Base-by-base conservation (phyloP, 2,888 invertebrate genomes). In the Andricus quercusramuli region DNA sequence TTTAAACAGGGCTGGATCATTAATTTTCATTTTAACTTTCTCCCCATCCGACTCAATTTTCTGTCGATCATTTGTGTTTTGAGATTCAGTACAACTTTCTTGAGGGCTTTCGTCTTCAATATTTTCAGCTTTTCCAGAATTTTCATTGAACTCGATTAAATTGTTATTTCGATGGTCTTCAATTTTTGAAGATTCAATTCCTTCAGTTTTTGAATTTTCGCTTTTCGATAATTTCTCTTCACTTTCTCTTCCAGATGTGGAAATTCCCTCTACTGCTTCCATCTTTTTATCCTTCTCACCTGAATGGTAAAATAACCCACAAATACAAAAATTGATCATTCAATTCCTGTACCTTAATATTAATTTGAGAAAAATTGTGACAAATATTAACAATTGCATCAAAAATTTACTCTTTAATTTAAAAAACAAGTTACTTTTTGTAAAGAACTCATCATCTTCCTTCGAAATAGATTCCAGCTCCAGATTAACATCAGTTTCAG, bases 401-500 rank as follows among this genome's bases (percentile, higher is more conserved):
- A 0, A 59, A 8, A n/a, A 47, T 47, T 17, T 17, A 17, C 47
- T 47, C 1, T 47, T 47, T 17, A 17, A 47, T 47, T 17, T 17
- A 17, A 47, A 22, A 70, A 32, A 76, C 15, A 76, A 81, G 79
- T 82, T 86, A 90, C 91, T 83, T 83, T 88, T 88, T 1, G 77
- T 64, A 32, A 83, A 83, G 9, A 87, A 83, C 17, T 87, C 86
- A 1, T 77, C 80, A 20, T 90, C 90, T 8, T 89, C 88, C 47
- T 89, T 90, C 1, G 86, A 86, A 5, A 87, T 83, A 3, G 88
- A 88, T 68, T 91, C 89, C 41, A 84, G 65, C 25, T 91, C 90
- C 2, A 88, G 84, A 82, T 90, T 89, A 13, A 89, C 78, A 20
- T 91, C 91, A 13, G 86, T 87, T 15, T 91, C 90, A 8, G 90